Evolutionary conservation across 2,113 vertebrate genomes (phyloP).

Genomic region (Rhombomys opimus): DNA sequence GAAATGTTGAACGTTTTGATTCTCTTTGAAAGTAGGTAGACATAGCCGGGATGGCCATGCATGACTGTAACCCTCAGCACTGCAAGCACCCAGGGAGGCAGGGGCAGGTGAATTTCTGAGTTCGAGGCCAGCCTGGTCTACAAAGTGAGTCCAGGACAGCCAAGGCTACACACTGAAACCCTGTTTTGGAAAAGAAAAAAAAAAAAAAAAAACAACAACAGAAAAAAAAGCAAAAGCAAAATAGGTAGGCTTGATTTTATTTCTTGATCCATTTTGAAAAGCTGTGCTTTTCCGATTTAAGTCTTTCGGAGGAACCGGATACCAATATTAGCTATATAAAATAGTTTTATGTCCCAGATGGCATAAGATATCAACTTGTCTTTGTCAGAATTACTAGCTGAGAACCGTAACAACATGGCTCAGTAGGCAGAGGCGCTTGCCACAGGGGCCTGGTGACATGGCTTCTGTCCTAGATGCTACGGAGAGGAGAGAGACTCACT

Average conservation of each 20-base stretch:
- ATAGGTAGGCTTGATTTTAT: slow-evolving; percentile 35
- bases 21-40: slow-evolving; percentile 41
- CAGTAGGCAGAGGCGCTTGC: background rate
- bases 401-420: background rate
- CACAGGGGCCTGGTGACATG: background rate
- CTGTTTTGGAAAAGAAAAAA: no score
- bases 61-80: no score
- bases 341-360: slow-evolving; percentile 4
- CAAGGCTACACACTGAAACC: no score
- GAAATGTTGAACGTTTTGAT: slow-evolving; percentile 48
- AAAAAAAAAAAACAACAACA: no score
- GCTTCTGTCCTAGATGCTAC: background rate
- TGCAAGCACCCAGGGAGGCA: no score
- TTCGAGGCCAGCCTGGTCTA: no score
- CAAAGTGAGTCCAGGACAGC: no score
- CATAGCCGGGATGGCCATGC: no score
- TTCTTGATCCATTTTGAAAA: slow-evolving; percentile 40
- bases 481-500: background rate
- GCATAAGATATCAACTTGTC: background rate
- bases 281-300: background rate
- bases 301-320: background rate
- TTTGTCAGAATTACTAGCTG: slow-evolving; percentile 26
- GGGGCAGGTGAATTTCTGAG: no score
- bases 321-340: slow-evolving; percentile 9
- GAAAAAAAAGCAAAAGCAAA: background rate